A percentile compares a stretch with the other conserved stretches of the same genome.
phyloP scores from a whole-genome alignment of 2,113 vertebrate genomes.

The Lophotis ruficrista region DNA sequence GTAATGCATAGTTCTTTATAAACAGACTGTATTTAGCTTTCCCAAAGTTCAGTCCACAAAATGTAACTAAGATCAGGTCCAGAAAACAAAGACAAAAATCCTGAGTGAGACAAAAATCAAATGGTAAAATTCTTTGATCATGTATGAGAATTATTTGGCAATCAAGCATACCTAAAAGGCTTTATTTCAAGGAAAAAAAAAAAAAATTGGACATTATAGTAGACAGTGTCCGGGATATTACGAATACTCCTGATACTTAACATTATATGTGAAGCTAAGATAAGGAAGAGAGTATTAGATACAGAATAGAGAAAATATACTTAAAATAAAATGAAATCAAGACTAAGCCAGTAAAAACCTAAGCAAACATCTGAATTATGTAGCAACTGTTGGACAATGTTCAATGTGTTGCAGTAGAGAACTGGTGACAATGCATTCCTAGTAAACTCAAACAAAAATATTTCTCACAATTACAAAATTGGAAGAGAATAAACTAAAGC shows the following conservation, averaged over 20 bases:
- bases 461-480: not conserved
- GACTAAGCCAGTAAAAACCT: not conserved
- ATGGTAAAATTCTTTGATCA: not conserved
- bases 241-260: not conserved
- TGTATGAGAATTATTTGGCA: not conserved
- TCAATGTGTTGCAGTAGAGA: not conserved
- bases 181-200: not conserved
- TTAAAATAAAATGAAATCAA: not conserved
- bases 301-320: not conserved
- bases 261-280: not conserved
- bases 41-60: not conserved
- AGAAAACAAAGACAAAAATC: not conserved
- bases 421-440: not conserved
- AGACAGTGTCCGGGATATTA: not conserved
- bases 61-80: not conserved
- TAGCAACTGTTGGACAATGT: not conserved
- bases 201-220: not conserved
- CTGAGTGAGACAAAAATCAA: not conserved
- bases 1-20: not conserved
- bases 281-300: not conserved
- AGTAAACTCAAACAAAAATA: not conserved
- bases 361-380: not conserved
- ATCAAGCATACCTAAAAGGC: not conserved
- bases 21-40: not conserved
- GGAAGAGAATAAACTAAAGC: not conserved